phyloP scores from a whole-genome alignment of 2,797 vertebrate species.

The Rhinella marina region DNA sequence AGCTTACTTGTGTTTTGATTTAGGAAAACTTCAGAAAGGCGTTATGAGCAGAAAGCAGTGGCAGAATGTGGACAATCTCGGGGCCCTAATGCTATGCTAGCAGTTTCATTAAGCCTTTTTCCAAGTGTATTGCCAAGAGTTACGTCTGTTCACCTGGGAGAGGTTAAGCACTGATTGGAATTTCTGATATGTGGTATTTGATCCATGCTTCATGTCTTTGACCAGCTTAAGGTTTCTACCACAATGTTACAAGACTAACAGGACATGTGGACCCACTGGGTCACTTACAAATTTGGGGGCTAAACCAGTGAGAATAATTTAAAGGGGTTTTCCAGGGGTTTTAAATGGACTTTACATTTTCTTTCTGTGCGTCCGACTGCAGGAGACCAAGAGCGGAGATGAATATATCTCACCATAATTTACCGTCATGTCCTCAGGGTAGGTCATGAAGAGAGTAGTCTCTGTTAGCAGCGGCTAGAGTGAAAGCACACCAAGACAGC shows the following conservation, averaged over 20 bases:
- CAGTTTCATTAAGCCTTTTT: conserved; percentile 41
- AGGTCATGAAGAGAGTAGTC: too few species aligned
- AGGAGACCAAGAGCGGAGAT: not conserved
- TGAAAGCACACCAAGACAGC: too few species aligned
- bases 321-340: too few species aligned
- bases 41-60: not conserved
- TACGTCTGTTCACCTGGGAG: conserved; percentile 33
- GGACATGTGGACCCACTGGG: too few species aligned
- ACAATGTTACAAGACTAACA: too few species aligned
- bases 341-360: conserved; percentile 52
- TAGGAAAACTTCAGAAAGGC: not conserved
- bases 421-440: too few species aligned
- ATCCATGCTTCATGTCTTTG: not conserved
- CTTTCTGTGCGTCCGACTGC: conserved; percentile 26
- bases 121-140: conserved; percentile 47
- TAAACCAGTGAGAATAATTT: too few species aligned
- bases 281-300: too few species aligned
- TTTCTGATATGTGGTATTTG: conserved; percentile 38
- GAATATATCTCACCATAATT: conserved; percentile 25
- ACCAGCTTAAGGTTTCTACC: too few species aligned
- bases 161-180: conserved; percentile 45
- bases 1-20: not conserved
- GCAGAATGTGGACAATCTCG: not conserved
- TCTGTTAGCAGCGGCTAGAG: too few species aligned
- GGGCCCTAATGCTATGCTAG: conserved; percentile 1